Percentiles rank a stretch among this genome's conserved stretches.
These are phyloP conservation scores for Eupithecia subfuscata DNA, from an alignment of 2,888 invertebrate genomes.

Conservation along the genomic window DNA sequence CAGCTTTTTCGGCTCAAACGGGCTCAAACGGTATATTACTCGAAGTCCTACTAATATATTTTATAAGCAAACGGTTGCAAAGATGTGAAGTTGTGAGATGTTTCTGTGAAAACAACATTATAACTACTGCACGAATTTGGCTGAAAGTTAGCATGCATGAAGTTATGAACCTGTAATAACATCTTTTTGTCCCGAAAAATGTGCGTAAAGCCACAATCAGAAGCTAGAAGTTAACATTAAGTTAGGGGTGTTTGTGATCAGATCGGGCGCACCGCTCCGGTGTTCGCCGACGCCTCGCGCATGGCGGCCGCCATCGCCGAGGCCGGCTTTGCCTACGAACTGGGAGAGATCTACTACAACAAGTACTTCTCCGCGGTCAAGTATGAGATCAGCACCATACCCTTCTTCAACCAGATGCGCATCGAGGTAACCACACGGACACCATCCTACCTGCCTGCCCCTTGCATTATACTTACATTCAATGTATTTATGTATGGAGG, in stretches of 20 bases:
- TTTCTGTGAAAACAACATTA: background rate
- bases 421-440: slow-evolving; percentile 67
- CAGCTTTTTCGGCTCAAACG: too few species aligned
- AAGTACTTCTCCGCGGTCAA: slow-evolving; percentile 87
- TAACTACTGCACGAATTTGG: background rate
- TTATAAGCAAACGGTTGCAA: too few species aligned
- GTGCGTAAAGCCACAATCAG: background rate
- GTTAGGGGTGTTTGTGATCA: slow-evolving; percentile 50
- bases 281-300: slow-evolving; percentile 86
- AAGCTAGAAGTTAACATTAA: background rate
- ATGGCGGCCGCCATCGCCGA: slow-evolving; percentile 86
- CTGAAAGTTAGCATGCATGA: background rate
- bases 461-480: too few species aligned
- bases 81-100: too few species aligned
- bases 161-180: background rate
- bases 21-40: too few species aligned
- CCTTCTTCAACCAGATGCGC: slow-evolving; percentile 83
- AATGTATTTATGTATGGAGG: too few species aligned
- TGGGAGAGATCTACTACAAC: slow-evolving; percentile 88
- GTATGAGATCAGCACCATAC: slow-evolving; percentile 85
- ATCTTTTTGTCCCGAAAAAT: too few species aligned
- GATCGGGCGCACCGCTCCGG: slow-evolving; percentile 88
- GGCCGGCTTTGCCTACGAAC: slow-evolving; percentile 82
- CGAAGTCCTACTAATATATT: too few species aligned
- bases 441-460: too few species aligned